Evolutionary conservation across 2,113 vertebrate genomes (phyloP).

Genomic region (Corydoras maculifer): DNA sequence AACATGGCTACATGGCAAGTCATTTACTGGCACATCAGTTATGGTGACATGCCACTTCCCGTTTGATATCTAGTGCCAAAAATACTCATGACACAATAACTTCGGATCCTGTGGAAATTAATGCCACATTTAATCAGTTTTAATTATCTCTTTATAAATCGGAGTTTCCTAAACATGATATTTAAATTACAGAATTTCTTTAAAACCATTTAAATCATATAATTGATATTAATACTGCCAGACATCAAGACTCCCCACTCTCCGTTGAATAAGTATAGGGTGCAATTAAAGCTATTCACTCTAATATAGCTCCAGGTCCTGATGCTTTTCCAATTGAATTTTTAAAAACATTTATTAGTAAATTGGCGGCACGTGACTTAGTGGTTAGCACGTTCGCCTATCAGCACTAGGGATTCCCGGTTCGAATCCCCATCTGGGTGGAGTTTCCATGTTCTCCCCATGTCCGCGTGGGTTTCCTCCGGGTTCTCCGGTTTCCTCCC

Average conservation of each 20-base stretch:
- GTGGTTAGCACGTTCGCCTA: too few species aligned
- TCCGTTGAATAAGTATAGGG: constrained; percentile 7
- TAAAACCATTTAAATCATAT: neutral
- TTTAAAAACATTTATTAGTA: neutral
- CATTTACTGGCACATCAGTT: constrained; percentile 5
- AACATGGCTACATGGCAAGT: constrained; percentile 4
- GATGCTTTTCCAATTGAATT: neutral
- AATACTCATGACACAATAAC: neutral
- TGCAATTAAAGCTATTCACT: constrained; percentile 15
- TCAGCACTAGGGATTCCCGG: too few species aligned
- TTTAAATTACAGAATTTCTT: too few species aligned
- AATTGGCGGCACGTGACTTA: too few species aligned
- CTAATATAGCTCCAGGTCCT: constrained; percentile 15
- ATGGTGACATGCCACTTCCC: neutral
- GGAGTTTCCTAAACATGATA: constrained; percentile 12
- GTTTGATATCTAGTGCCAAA: too few species aligned
- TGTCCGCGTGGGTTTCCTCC: too few species aligned
- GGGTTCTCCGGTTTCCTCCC: too few species aligned
- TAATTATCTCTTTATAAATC: constrained; percentile 9
- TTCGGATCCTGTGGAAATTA: neutral
- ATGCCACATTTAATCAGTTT: constrained; percentile 1
- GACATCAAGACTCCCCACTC: constrained; percentile 4
- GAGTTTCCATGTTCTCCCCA: too few species aligned
- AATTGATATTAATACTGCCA: neutral
- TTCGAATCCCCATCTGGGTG: too few species aligned